These are phyloP conservation scores for Temnothorax longispinosus DNA, from an alignment of 1,140 invertebrate genomes.

Conservation along the genomic window DNA sequence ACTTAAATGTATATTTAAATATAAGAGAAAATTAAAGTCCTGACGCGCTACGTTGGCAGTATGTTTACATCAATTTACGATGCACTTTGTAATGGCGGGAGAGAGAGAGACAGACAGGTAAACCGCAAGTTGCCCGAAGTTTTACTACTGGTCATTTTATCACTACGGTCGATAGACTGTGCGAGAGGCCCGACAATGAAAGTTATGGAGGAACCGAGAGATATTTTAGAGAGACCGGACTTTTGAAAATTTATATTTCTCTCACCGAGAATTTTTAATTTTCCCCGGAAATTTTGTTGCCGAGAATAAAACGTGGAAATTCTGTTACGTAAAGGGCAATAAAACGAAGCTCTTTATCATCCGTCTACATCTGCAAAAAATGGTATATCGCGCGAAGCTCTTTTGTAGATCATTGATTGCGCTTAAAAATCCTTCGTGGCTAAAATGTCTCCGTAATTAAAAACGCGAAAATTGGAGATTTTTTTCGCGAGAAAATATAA, in stretches of 20 bases:
- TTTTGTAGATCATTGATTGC: neutral
- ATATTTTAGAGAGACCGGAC: neutral
- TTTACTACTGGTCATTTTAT: conserved; percentile 32
- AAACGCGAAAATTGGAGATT: neutral
- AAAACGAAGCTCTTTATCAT: neutral
- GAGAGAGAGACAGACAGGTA: neutral
- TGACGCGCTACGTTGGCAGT: conserved; percentile 1
- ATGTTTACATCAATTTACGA: conserved; percentile 53
- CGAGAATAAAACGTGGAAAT: neutral
- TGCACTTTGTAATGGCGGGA: conserved; percentile 12
- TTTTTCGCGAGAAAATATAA: neutral
- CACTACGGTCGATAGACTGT: conserved; percentile 15
- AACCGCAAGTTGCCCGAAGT: conserved; percentile 33
- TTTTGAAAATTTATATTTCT: neutral
- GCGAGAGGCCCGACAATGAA: neutral
- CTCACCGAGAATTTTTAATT: neutral
- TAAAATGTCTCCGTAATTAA: neutral
- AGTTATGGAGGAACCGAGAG: neutral
- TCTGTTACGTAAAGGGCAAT: neutral
- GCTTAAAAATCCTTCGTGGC: neutral
- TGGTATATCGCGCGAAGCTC: neutral
- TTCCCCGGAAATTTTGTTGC: neutral
- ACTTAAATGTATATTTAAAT: conserved; percentile 11
- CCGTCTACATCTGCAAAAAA: neutral
- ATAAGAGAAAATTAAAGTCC: conserved; percentile 33